Conservation (phyloP, 2,797 vertebrate genomes). For the Sebastes steindachneri region DNA sequence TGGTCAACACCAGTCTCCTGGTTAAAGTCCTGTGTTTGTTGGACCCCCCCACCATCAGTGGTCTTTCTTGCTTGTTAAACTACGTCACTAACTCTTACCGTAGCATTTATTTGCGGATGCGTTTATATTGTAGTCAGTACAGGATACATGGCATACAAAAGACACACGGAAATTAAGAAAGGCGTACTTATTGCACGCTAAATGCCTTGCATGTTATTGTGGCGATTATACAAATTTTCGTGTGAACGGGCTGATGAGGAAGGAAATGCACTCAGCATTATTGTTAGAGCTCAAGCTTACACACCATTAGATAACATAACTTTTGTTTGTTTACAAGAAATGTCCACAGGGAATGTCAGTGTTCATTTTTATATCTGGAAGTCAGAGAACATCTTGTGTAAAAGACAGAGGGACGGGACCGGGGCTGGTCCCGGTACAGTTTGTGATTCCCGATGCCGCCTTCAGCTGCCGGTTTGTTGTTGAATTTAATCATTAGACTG, state of each 20-base stretch:
- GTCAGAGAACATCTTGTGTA: background rate
- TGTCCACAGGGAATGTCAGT: background rate
- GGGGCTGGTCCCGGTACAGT: background rate
- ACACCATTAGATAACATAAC: background rate
- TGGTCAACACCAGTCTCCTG: too few relatives aligned
- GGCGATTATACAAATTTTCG: too few relatives aligned
- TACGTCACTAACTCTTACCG: too few relatives aligned
- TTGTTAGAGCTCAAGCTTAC: background rate
- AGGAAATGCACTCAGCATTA: background rate
- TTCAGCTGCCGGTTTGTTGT: conserved; percentile 30
- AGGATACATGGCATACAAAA: too few relatives aligned
- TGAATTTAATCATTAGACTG: conserved; percentile 59
- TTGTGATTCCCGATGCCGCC: conserved; percentile 13
- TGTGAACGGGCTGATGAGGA: background rate
- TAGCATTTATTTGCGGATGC: too few relatives aligned
- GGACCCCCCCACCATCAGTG: too few relatives aligned
- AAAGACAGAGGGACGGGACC: background rate
- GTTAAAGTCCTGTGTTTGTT: too few relatives aligned
- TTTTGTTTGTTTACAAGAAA: background rate
- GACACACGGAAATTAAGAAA: too few relatives aligned
- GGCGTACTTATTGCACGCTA: too few relatives aligned
- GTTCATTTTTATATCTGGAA: background rate
- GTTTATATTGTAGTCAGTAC: too few relatives aligned
- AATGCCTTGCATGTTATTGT: too few relatives aligned
- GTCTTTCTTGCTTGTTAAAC: too few relatives aligned